phyloP scores from a whole-genome alignment of 2,888 invertebrate species.

The Petrophora chlorosata region DNA sequence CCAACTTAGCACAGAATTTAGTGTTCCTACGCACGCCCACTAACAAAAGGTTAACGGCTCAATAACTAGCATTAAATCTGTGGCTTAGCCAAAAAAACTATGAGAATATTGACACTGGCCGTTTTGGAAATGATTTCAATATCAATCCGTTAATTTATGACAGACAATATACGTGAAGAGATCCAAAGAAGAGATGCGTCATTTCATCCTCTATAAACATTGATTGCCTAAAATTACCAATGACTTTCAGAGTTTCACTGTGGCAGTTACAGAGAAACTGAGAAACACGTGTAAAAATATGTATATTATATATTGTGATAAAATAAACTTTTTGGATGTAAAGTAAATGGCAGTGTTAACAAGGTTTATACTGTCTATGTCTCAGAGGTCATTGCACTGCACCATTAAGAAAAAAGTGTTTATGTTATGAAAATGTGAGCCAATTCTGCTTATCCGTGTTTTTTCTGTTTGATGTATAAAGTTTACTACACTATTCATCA shows the following conservation, averaged over 20 bases:
- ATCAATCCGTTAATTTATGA: conserved; percentile 31
- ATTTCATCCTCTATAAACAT: neutral
- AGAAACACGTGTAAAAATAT: too few relatives aligned
- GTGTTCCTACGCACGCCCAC: conserved; percentile 63
- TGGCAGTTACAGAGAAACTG: too few relatives aligned
- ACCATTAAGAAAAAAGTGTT: conserved; percentile 9
- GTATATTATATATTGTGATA: neutral
- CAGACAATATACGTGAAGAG: conserved; percentile 2
- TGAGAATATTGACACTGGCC: conserved; percentile 42
- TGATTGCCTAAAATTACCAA: too few relatives aligned
- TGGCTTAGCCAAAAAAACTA: conserved; percentile 29
- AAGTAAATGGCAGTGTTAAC: too few relatives aligned
- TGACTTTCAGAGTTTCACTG: too few relatives aligned
- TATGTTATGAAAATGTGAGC: conserved; percentile 10
- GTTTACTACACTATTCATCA: conserved; percentile 12
- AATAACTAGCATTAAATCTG: too few relatives aligned
- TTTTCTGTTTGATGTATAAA: conserved; percentile 21
- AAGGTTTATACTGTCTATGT: too few relatives aligned
- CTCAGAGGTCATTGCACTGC: conserved; percentile 13
- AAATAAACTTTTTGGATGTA: too few relatives aligned
- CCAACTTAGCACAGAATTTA: conserved; percentile 50
- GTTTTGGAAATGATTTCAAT: conserved; percentile 27
- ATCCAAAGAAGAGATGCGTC: conserved; percentile 13
- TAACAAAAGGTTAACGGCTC: conserved; percentile 49
- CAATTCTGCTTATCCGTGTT: conserved; percentile 12